A percentile compares a stretch with the other conserved stretches of the same genome.
These are phyloP conservation scores for Drosophila diplacantha DNA, from an alignment of 2,888 invertebrate genomes.

Conservation along the genomic window DNA sequence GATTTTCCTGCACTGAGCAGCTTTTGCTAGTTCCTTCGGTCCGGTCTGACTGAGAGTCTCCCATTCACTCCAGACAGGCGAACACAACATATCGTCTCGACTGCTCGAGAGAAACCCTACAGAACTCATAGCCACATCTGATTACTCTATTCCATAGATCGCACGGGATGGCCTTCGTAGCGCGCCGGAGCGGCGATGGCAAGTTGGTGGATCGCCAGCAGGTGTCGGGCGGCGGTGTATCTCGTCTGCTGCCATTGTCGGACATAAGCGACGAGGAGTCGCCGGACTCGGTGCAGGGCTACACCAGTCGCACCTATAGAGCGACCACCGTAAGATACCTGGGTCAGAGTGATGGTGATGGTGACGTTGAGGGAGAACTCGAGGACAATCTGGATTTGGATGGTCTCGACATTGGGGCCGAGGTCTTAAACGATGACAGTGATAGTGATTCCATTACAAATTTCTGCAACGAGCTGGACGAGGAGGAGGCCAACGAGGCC, in stretches of 20 bases:
- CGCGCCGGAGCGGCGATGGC: constrained; percentile 47
- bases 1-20: background rate
- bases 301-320: constrained; percentile 47
- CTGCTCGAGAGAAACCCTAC: background rate
- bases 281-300: constrained; percentile 34
- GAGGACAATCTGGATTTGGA: constrained; percentile 4
- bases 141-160: constrained; percentile 12
- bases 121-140: constrained; percentile 16
- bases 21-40: background rate
- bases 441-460: constrained; percentile 16
- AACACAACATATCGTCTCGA: constrained; percentile 16
- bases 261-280: constrained; percentile 52
- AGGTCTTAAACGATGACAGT: background rate
- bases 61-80: background rate
- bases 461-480: constrained; percentile 30
- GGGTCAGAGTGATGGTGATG: constrained; percentile 7
- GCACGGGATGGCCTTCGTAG: constrained; percentile 48
- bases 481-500: constrained; percentile 12
- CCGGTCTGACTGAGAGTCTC: background rate
- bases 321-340: constrained; percentile 56
- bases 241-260: constrained; percentile 8
- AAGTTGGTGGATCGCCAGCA: constrained; percentile 49
- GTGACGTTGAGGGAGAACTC: background rate
- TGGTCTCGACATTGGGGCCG: background rate
- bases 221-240: constrained; percentile 18